These are phyloP conservation scores for Schizotus pectinicornis DNA, from an alignment of 2,888 invertebrate species.

Conservation along the genomic window DNA sequence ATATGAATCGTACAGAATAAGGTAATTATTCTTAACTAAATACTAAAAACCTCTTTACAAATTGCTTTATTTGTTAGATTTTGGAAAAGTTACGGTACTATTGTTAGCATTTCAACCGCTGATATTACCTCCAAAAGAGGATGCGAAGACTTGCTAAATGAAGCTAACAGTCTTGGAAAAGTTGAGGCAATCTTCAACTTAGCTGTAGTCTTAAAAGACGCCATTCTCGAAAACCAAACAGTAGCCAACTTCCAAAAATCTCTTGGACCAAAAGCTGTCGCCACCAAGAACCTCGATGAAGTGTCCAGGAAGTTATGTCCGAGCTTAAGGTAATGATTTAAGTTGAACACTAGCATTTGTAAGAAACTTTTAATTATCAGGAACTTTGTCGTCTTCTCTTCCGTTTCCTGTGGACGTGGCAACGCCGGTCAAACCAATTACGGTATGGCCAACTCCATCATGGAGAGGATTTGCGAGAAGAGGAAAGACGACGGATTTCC, in stretches of 20 bases:
- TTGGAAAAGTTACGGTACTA: constrained; percentile 62
- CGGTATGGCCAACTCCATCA: constrained; percentile 85
- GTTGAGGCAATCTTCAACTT: constrained; percentile 68
- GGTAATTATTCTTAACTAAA: not conserved
- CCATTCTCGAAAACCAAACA: constrained; percentile 63
- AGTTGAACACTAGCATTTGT: no score
- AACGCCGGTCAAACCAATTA: constrained; percentile 91
- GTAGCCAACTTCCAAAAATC: constrained; percentile 61
- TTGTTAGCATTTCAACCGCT: constrained; percentile 69
- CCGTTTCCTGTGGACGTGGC: constrained; percentile 90
- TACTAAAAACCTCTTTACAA: no score
- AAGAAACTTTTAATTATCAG: constrained; percentile 43
- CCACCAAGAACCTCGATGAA: constrained; percentile 76
- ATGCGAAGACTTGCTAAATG: constrained; percentile 69
- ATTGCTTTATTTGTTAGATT: not conserved
- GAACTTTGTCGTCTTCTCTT: constrained; percentile 90
- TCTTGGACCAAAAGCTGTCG: constrained; percentile 67
- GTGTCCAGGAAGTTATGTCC: constrained; percentile 52
- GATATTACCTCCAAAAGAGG: constrained; percentile 73
- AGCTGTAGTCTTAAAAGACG: constrained; percentile 63
- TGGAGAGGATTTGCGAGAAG: constrained; percentile 85
- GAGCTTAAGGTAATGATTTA: constrained; percentile 9
- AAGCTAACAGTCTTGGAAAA: constrained; percentile 66
- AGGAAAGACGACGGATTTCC: constrained; percentile 73
- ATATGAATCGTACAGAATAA: constrained; percentile 58